Evolutionary conservation across 2,113 vertebrate genomes (phyloP).

Genomic region (Cyrtonyx montezumae): DNA sequence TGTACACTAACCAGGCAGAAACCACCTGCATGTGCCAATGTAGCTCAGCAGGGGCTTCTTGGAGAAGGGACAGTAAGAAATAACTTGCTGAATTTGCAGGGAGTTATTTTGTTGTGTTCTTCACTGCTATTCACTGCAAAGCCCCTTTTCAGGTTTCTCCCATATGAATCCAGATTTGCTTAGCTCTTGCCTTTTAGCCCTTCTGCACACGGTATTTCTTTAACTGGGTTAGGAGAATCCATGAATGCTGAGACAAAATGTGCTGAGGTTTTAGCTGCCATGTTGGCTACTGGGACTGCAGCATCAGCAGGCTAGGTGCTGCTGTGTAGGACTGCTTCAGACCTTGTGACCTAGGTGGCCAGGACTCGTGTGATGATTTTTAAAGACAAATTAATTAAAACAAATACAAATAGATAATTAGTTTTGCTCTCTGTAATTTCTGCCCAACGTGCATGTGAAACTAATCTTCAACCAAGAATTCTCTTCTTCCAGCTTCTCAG

Average conservation of each 20-base stretch:
- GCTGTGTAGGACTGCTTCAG: neutral
- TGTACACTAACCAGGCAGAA: constrained; percentile 47
- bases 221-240: neutral
- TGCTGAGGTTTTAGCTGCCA: neutral
- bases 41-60: neutral
- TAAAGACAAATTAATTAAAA: constrained; percentile 1
- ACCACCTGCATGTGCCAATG: constrained; percentile 39
- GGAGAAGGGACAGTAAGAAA: neutral
- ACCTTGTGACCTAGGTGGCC: neutral
- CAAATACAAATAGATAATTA: neutral
- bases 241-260: neutral
- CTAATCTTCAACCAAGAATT: neutral
- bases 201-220: neutral
- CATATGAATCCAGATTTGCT: fast-evolving
- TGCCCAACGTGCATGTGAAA: neutral
- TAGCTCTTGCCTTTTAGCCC: neutral
- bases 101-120: neutral
- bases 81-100: neutral
- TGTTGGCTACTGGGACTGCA: neutral
- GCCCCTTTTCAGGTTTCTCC: neutral
- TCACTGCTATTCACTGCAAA: neutral
- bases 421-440: neutral
- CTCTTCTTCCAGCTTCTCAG: neutral
- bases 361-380: neutral
- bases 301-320: neutral